These are phyloP conservation scores for Siderastrea radians DNA, from an alignment of 92 coral and sea anemone genomes.

Conservation along the genomic window DNA sequence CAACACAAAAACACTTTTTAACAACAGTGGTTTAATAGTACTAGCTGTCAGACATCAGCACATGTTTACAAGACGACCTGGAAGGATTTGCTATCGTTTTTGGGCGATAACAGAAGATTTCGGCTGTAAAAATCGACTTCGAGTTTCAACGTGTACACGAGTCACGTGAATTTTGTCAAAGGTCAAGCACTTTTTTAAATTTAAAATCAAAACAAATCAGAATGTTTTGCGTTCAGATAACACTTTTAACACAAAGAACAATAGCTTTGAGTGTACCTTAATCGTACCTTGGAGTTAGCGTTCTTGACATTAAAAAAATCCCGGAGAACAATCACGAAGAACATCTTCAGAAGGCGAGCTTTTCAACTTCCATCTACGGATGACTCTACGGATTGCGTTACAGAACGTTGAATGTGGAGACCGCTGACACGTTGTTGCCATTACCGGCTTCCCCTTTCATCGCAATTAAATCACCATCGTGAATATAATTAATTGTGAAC, in stretches of 20 bases:
- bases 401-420: not conserved
- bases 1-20: too few species aligned
- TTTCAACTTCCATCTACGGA: not conserved
- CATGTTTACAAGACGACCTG: too few species aligned
- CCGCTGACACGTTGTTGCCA: not conserved
- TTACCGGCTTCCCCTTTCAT: not conserved
- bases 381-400: not conserved
- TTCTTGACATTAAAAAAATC: not conserved
- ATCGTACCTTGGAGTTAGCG: not conserved
- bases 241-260: not conserved
- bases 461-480: not conserved
- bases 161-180: constrained; percentile 58
- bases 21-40: too few species aligned
- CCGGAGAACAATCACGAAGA: not conserved
- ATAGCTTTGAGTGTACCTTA: not conserved
- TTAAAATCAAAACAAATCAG: constrained; percentile 55
- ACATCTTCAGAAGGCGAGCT: not conserved
- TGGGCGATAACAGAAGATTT: too few species aligned
- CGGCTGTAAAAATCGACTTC: too few species aligned
- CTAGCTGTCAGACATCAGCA: too few species aligned
- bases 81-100: too few species aligned
- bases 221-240: constrained; percentile 18
- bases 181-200: constrained; percentile 22
- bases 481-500: not conserved
- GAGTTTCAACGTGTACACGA: too few species aligned